phyloP scores from a whole-genome alignment of 2,888 invertebrate genomes.

The Trissolcus japonicus region DNA sequence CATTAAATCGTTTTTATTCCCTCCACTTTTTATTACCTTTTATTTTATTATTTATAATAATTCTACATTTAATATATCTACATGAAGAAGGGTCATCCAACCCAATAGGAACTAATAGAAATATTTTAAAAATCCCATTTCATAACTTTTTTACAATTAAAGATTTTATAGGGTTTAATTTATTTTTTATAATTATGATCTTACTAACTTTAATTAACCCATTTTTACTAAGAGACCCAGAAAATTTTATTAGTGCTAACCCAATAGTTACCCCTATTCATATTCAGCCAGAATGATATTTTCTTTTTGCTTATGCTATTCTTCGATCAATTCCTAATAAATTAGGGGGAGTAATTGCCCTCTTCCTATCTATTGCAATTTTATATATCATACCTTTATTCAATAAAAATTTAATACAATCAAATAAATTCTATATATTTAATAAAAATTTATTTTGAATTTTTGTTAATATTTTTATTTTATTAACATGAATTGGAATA shows the following conservation, averaged over 20 bases:
- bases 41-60: slow-evolving; percentile 80
- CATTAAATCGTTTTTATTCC: slow-evolving; percentile 86
- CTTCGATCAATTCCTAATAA: slow-evolving; percentile 88
- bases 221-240: slow-evolving; percentile 82
- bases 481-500: slow-evolving; percentile 85
- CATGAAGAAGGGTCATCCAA: slow-evolving; percentile 84
- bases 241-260: slow-evolving; percentile 85
- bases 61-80: slow-evolving; percentile 82
- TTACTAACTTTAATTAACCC: slow-evolving; percentile 79
- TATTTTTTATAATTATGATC: slow-evolving; percentile 78
- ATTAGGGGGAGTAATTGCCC: slow-evolving; percentile 84
- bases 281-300: slow-evolving; percentile 92
- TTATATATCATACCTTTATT: slow-evolving; percentile 81
- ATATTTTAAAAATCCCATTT: slow-evolving; percentile 83
- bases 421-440: slow-evolving; percentile 77
- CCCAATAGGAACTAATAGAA: slow-evolving; percentile 81
- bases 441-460: slow-evolving; percentile 81
- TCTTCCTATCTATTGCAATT: slow-evolving; percentile 83
- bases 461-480: slow-evolving; percentile 78
- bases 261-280: slow-evolving; percentile 84
- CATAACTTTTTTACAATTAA: slow-evolving; percentile 82
- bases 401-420: slow-evolving; percentile 75
- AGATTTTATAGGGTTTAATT: slow-evolving; percentile 81
- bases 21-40: slow-evolving; percentile 86
- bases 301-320: slow-evolving; percentile 89